Percentiles rank a stretch among this genome's conserved stretches.
Conservation (phyloP, 1,140 invertebrate genomes). For the Pseudoatta argentina region DNA sequence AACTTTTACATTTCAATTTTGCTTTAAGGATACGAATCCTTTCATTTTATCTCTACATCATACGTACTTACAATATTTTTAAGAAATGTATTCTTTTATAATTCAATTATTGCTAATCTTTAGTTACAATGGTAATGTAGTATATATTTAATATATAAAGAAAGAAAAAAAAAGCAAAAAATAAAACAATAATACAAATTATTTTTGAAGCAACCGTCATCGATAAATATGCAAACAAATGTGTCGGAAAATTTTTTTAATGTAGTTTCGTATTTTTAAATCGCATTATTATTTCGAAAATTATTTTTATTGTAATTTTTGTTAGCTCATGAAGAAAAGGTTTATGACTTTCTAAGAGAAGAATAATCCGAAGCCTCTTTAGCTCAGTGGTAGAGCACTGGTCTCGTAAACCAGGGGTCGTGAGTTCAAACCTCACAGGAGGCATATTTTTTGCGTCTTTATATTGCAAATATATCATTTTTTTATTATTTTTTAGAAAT, state of each 20-base stretch:
- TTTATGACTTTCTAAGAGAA: neutral
- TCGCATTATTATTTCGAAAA: neutral
- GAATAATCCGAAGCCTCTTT: conserved; percentile 87
- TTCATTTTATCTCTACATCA: neutral
- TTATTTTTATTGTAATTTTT: conserved; percentile 2
- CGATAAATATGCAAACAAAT: neutral
- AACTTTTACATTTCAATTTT: neutral
- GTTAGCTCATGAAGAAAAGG: neutral
- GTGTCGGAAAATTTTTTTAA: neutral
- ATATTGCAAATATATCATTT: neutral
- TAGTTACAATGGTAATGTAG: neutral
- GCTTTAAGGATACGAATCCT: neutral
- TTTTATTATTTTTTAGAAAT: neutral
- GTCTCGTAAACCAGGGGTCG: conserved; percentile 94
- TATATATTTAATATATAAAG: neutral
- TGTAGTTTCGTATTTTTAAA: neutral
- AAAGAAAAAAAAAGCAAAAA: neutral
- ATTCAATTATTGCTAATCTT: neutral
- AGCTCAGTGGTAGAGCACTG: conserved; percentile 93
- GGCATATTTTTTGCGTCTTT: conserved; percentile 77
- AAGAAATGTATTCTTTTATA: neutral
- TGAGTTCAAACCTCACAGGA: conserved; percentile 92
- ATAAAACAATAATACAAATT: neutral
- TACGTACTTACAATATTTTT: neutral
- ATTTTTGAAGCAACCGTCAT: neutral